These are phyloP conservation scores for Zaprionus ornatus DNA, from an alignment of 1,140 invertebrate genomes.

Conservation along the genomic window DNA sequence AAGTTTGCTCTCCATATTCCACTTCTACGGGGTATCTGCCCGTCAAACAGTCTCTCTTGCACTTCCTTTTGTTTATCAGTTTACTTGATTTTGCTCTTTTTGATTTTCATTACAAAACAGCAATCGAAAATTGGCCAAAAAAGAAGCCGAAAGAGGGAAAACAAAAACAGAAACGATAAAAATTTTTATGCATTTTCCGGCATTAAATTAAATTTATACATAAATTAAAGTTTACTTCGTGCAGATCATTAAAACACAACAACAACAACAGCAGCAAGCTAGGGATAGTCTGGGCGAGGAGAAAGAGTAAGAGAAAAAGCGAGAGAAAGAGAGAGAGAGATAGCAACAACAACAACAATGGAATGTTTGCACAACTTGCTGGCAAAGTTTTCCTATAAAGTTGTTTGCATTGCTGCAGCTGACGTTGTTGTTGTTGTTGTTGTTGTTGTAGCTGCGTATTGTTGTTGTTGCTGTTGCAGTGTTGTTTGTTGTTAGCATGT, in stretches of 20 bases:
- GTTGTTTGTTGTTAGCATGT: constrained; percentile 59
- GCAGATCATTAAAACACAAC: constrained; percentile 69
- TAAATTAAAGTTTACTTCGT: constrained; percentile 82
- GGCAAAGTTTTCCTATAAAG: constrained; percentile 27
- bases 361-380: constrained; percentile 26
- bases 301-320: constrained; percentile 7
- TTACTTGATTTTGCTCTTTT: constrained; percentile 28
- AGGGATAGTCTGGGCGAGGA: background rate
- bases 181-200: constrained; percentile 73
- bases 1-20: background rate
- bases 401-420: constrained; percentile 43
- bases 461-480: no score
- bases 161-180: constrained; percentile 25
- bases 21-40: background rate
- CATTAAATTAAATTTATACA: constrained; percentile 82
- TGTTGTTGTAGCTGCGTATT: background rate
- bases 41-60: background rate
- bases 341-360: constrained; percentile 25
- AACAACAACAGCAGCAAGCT: constrained; percentile 15
- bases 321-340: background rate
- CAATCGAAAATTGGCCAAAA: constrained; percentile 30
- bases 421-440: constrained; percentile 35
- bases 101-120: constrained; percentile 64
- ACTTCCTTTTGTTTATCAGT: constrained; percentile 33
- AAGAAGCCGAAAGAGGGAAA: background rate